Base-by-base conservation (phyloP, 1,140 invertebrate genomes). In the Epicauta chinensis region DNA sequence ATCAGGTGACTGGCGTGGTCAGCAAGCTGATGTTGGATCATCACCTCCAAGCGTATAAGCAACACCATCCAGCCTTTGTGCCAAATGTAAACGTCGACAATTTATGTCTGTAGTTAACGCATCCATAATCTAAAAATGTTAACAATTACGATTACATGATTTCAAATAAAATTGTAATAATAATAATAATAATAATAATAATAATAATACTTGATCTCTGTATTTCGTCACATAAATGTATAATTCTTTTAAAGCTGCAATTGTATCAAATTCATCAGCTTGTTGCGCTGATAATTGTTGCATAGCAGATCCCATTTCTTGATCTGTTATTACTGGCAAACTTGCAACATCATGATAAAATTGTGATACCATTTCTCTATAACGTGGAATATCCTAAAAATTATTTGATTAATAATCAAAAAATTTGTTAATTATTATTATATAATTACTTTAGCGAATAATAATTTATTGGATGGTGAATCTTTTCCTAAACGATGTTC, bases 181-280 rank as follows among this genome's bases (percentile, higher is more conserved):
- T 34, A n/a, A 34, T 34, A 34, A n/a, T 12, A 11, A 34, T 34
- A 23, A 30, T 43, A 30, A 10, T 7, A 12, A 56, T 42, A 23
- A 13, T 32, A 16, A 31, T 76, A 76, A 81, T 75, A 94, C 90
- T 79, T 88, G 86, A 73, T 91, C 89, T 74, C 87, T 86, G 74
- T 95, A 95, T 77, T 93, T 93, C 63, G 86, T 89, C 65, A 93
- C 89, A 73, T 95, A 95, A 68, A 93, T 92, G 69, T 93, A 94
- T 47, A 95, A 79, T 73, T 95, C 91, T 75, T 94, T 93, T 53
- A 95, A 78, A 59, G 92, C 92, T 56, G 89, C 88, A 53, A 93
- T 79, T 53, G 86, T 89, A 70, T 94, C 90, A 64, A 95, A 93
- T 70, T 93, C 89, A 56, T 91, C 87, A 38, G 81, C 78, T 71